Conservation (phyloP, 2,113 vertebrate species). For the Austrofundulus limnaeus region DNA sequence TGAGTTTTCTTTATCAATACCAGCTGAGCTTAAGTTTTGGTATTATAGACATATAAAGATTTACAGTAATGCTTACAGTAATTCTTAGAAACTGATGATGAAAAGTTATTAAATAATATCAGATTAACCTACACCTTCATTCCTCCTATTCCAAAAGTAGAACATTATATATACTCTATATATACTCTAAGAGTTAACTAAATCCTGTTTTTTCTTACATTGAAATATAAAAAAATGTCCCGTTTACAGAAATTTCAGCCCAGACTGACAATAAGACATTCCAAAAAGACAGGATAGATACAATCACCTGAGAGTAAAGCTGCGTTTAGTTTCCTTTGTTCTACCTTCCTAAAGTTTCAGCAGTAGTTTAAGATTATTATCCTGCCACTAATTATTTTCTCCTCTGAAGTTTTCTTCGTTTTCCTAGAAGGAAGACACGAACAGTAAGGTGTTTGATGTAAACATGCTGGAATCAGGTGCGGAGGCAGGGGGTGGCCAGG, state of each 20-base stretch:
- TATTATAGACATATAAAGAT: too few relatives aligned
- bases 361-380: conserved; percentile 10
- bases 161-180: too few relatives aligned
- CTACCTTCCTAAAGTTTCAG: not conserved
- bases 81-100: too few relatives aligned
- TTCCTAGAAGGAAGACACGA: conserved; percentile 3
- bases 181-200: not conserved
- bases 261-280: conserved; percentile 16
- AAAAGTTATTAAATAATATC: too few relatives aligned
- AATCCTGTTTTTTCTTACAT: conserved; percentile 2
- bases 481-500: too few relatives aligned
- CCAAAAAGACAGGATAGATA: conserved; percentile 4
- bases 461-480: conserved; percentile 25
- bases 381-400: not conserved
- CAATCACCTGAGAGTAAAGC: conserved; percentile 42
- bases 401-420: not conserved
- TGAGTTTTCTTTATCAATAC: too few relatives aligned
- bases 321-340: conserved; percentile 3
- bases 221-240: not conserved
- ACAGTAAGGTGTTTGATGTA: not conserved
- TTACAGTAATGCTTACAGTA: too few relatives aligned
- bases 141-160: too few relatives aligned
- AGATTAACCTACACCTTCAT: too few relatives aligned
- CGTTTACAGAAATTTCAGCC: not conserved
- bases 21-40: too few relatives aligned